Base-by-base conservation (phyloP, 2,888 invertebrate species). In the Megastigmus dorsalis region DNA sequence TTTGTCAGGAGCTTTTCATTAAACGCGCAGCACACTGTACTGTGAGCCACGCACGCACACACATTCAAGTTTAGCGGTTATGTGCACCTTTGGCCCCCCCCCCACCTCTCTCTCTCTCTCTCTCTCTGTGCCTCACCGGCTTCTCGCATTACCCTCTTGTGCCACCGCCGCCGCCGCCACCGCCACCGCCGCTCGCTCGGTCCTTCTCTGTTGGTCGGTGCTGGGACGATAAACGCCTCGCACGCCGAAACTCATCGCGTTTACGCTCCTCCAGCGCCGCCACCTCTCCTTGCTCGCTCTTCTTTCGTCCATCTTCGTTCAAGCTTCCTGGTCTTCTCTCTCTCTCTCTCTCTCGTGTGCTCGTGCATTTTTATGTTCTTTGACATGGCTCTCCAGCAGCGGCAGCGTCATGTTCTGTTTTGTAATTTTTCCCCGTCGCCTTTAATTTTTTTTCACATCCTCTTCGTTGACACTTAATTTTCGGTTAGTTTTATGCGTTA, bases 1-100 rank as follows among this genome's bases (percentile, higher is more conserved):
- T 52, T 38, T 26, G 38, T 13, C 26, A 9, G 13, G 1, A 43
- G 52, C 41, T 65, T 68, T 68, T 68, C 57, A 68, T 68, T 57
- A 57, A 57, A 48, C 57, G 38, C 43, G 26, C 20, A 66, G n/a
- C 18, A 28, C 10, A 13, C n/a, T n/a, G n/a, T n/a, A n/a, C n/a
- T n/a, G n/a, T n/a, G n/a, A n/a, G n/a, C n/a, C n/a, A n/a, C n/a
- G n/a, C n/a, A n/a, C n/a, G n/a, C n/a, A n/a, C n/a, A n/a, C n/a
- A n/a, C n/a, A n/a, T n/a, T n/a, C n/a, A n/a, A n/a, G n/a, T n/a
- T n/a, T n/a, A n/a, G n/a, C n/a, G n/a, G n/a, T n/a, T n/a, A n/a
- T n/a, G n/a, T n/a, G n/a, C n/a, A n/a, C n/a, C n/a, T n/a, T n/a
- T n/a, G n/a, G n/a, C n/a, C n/a, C n/a, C n/a, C n/a, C n/a, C n/a